Percentiles rank a stretch among this genome's conserved stretches.
phyloP scores from a whole-genome alignment of 2,113 vertebrate species.

The Bungarus multicinctus region DNA sequence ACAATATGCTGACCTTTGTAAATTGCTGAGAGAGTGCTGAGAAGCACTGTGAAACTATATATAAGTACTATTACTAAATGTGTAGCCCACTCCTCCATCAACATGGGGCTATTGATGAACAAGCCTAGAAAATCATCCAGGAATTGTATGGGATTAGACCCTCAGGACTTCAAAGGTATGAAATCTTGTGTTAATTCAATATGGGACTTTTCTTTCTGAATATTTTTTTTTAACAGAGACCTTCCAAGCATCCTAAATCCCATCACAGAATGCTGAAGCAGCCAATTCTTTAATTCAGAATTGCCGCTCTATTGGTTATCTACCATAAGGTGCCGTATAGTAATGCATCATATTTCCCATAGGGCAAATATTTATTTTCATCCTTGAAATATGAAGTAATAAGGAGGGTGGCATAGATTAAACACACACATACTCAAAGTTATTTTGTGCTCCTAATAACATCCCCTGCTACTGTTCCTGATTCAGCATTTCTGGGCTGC shows the following conservation, averaged over 20 bases:
- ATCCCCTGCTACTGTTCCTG: conserved; percentile 26
- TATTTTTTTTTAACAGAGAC: background rate
- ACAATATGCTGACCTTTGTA: background rate
- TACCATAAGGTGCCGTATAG: conserved; percentile 37
- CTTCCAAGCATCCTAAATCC: background rate
- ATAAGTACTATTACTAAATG: background rate
- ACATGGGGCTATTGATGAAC: background rate
- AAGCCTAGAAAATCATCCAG: background rate
- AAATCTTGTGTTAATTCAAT: background rate
- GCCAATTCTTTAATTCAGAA: conserved; percentile 40
- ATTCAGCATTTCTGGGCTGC: conserved; percentile 17
- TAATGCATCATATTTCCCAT: conserved; percentile 41
- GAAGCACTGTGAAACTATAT: background rate
- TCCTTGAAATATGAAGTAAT: conserved; percentile 56
- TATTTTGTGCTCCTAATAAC: conserved; percentile 32
- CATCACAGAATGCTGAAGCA: conserved; percentile 27
- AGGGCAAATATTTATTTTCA: conserved; percentile 48
- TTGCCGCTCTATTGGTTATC: conserved; percentile 41
- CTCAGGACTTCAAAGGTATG: conserved; percentile 40
- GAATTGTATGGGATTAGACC: background rate
- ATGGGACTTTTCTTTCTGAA: background rate
- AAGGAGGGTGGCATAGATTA: conserved; percentile 34
- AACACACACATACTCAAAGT: conserved; percentile 16
- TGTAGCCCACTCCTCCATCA: background rate
- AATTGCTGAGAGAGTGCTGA: background rate